These are phyloP conservation scores for Belgica antarctica DNA, from an alignment of 2,888 invertebrate species.

Conservation along the genomic window DNA sequence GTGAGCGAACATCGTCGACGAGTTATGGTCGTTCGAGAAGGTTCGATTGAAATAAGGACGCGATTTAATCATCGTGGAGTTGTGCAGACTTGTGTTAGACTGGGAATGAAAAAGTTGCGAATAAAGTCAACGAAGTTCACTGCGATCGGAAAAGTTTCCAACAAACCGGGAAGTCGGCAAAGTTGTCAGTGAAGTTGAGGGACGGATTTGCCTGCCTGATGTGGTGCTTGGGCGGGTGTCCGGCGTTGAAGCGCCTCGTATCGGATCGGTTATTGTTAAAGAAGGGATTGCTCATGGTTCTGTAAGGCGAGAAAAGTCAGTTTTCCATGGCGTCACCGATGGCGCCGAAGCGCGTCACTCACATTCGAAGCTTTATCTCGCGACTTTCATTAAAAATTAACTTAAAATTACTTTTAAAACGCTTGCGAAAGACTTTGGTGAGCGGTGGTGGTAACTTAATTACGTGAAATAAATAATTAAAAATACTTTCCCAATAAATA, in stretches of 20 bases:
- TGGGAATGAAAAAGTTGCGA: too few relatives aligned
- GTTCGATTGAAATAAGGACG: not conserved
- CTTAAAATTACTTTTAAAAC: too few relatives aligned
- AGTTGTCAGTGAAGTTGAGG: conserved; percentile 2
- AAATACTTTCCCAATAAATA: too few relatives aligned
- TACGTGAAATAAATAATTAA: too few relatives aligned
- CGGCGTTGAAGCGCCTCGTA: not conserved
- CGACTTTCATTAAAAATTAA: too few relatives aligned
- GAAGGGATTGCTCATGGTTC: not conserved
- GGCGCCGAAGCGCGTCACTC: too few relatives aligned
- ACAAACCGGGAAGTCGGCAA: not conserved
- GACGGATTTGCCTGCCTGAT: not conserved
- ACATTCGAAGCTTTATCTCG: too few relatives aligned
- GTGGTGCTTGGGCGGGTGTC: not conserved
- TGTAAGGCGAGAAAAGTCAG: too few relatives aligned
- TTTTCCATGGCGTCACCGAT: too few relatives aligned
- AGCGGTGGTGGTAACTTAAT: too few relatives aligned
- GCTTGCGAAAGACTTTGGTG: too few relatives aligned
- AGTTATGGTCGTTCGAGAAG: not conserved
- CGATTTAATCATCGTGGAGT: not conserved
- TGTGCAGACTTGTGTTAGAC: not conserved
- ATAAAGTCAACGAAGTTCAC: not conserved
- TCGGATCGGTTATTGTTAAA: not conserved
- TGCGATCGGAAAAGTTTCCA: not conserved
- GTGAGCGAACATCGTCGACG: too few relatives aligned